A percentile compares a stretch with the other conserved stretches of the same genome.
Conservation (phyloP, 1,140 invertebrate genomes). For the Macrocentrus cingulum region DNA sequence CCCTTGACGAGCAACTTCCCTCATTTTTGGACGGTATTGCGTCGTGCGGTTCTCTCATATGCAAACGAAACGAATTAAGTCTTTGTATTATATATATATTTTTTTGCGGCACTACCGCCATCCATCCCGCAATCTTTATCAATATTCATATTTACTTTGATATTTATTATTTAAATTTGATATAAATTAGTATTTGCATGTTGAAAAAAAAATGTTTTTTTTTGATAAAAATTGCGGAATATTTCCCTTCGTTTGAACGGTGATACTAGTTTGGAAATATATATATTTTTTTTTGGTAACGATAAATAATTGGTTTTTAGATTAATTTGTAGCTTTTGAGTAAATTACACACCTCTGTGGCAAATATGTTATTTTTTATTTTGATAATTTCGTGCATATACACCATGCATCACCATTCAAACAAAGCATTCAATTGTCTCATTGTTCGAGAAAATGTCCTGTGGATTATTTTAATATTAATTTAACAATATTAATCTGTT, state of each 20-base stretch:
- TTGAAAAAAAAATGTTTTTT: background rate
- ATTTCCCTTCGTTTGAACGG: background rate
- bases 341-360: background rate
- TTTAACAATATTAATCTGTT: too few relatives aligned
- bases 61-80: conserved; percentile 31
- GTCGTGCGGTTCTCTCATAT: conserved; percentile 25
- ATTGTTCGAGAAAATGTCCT: too few relatives aligned
- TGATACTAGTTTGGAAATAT: background rate
- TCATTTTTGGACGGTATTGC: conserved; percentile 10
- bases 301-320: background rate
- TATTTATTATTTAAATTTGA: conserved; percentile 1
- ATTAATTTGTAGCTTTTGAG: too few relatives aligned
- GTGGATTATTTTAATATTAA: too few relatives aligned
- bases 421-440: too few relatives aligned
- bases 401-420: background rate
- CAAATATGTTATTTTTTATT: background rate
- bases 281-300: background rate
- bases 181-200: background rate
- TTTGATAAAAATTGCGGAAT: background rate
- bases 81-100: conserved; percentile 22
- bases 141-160: background rate
- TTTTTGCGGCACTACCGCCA: background rate
- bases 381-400: too few relatives aligned
- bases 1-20: conserved; percentile 18
- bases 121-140: conserved; percentile 4